Evolutionary conservation across 2,888 invertebrate species (phyloP), one percentile per base, ranked within the genome.

Genomic region (Lasioglossum oenotherae): DNA sequence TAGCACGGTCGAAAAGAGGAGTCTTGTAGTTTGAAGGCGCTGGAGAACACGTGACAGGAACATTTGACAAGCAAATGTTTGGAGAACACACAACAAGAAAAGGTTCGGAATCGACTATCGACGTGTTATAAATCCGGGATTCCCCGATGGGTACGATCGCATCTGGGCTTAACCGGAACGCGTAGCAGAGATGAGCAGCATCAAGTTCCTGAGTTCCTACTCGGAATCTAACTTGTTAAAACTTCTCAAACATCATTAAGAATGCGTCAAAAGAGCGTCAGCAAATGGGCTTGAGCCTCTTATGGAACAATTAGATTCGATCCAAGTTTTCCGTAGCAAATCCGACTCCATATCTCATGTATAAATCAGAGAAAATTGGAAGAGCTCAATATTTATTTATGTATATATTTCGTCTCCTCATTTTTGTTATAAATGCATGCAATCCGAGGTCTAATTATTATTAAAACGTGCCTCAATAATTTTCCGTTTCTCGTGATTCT

Each of bases 21-120:
- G 16, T 64, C 31, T 31, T 64, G 31, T 64, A 64, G 31, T 31
- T 64, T 16, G 27, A 16, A 64, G 31, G 16, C 64, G 2, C 12
- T 31, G 5, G 31, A 31, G 27, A 31, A 64, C 27, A 64, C 64
- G 27, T 31, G 10, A 53, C 53, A n/a, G 23, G n/a, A 6, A 64
- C 64, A 64, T 64, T 31, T 31, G 27, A 31, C 64, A 64, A 31
- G 64, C 64, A 64, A 64, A 64, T 64, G 31, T 64, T 64, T 64
- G 5, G 64, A 64, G 64, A 64, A 64, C 16, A 64, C 64, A 31
- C 64, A 64, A 31, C 16, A 64, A 64, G 64, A n/a, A 27, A 60
- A 60, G 60, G 27, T 31, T 6, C 31, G 64, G 64, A 60, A 60
- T 60, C 60, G 60, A 27, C 27, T 31, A 64, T 64, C 64, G 60